These are phyloP conservation scores for Acomys russatus DNA, from an alignment of 2,797 vertebrate genomes.

Conservation along the genomic window DNA sequence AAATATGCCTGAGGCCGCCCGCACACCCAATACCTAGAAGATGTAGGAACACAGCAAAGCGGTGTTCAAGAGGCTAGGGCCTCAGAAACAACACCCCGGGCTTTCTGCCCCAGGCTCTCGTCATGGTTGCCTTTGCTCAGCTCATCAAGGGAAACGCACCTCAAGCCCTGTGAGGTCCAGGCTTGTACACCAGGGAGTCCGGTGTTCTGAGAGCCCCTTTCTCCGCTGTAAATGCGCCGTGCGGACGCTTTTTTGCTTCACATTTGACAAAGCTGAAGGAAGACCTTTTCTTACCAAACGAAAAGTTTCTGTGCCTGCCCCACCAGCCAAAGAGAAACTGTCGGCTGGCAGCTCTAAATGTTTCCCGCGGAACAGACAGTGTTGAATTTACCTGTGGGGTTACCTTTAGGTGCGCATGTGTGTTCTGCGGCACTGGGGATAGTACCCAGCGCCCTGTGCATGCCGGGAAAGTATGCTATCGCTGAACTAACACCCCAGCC, in stretches of 20 bases:
- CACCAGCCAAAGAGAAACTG: background rate
- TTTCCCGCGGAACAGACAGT: background rate
- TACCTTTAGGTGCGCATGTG: background rate
- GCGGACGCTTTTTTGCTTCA: background rate
- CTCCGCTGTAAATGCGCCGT: background rate
- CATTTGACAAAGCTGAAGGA: background rate
- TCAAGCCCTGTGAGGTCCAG: background rate
- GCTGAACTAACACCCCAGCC: too few species aligned
- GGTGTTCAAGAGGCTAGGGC: slow-evolving; percentile 23
- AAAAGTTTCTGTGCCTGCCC: background rate
- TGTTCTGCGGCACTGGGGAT: background rate
- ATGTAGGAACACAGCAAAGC: slow-evolving; percentile 30
- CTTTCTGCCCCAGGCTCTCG: background rate
- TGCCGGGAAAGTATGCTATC: background rate
- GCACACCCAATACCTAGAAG: slow-evolving; percentile 29
- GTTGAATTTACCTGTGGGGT: background rate
- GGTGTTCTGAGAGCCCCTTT: slow-evolving; percentile 1
- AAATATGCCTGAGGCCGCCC: slow-evolving; percentile 50
- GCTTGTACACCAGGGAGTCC: background rate
- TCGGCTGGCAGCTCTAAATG: background rate
- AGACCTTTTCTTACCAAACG: background rate
- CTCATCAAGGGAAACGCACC: slow-evolving; percentile 7
- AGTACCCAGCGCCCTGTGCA: background rate
- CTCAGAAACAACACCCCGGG: background rate
- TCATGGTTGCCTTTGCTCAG: background rate